These are phyloP conservation scores for Dolichoris vasculosae DNA, from an alignment of 1,140 invertebrate genomes.

Conservation along the genomic window DNA sequence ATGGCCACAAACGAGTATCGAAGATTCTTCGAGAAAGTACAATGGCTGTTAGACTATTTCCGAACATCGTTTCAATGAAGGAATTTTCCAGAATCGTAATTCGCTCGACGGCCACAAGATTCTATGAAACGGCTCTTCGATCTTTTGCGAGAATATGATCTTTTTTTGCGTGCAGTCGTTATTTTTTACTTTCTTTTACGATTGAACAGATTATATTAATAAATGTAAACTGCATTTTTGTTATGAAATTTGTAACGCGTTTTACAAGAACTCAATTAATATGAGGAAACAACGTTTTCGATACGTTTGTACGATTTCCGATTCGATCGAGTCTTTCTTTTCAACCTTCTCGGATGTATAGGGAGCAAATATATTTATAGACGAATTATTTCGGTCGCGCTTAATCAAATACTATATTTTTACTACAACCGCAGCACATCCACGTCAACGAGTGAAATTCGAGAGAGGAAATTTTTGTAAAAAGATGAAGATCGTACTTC, in stretches of 20 bases:
- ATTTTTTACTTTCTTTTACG: slow-evolving; percentile 2
- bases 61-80: neutral
- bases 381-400: no score
- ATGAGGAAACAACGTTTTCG: neutral
- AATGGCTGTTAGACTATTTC: neutral
- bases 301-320: no score
- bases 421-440: no score
- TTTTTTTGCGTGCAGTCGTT: neutral
- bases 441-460: no score
- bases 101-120: neutral
- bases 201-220: neutral
- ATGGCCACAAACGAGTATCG: neutral
- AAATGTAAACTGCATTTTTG: neutral
- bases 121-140: neutral
- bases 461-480: no score
- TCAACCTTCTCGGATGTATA: no score
- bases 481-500: no score
- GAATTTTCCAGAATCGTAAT: neutral
- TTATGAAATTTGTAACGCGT: neutral
- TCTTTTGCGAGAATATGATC: neutral
- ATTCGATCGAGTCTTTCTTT: no score
- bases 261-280: neutral
- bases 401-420: no score
- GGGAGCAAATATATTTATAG: no score
- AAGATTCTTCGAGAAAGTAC: neutral